phyloP scores from a whole-genome alignment of 2,113 vertebrate genomes.

The Oryzias javanicus region DNA sequence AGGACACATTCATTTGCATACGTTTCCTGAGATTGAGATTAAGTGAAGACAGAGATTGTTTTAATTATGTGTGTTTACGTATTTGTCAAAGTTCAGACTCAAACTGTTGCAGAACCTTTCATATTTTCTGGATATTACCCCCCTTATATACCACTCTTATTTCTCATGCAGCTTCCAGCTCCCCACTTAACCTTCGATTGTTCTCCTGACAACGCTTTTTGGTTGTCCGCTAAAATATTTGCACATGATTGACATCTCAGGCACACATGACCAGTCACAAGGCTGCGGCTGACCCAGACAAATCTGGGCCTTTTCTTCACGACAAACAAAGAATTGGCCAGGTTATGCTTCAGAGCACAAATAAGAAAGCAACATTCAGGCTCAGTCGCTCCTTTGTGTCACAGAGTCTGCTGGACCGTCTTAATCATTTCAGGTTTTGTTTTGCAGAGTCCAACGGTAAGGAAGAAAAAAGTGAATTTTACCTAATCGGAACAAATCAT shows the following conservation, averaged over 20 bases:
- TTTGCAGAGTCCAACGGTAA: neutral
- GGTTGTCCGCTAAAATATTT: conserved; percentile 70
- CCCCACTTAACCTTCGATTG: conserved; percentile 56
- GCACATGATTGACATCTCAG: conserved; percentile 70
- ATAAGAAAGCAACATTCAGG: conserved; percentile 43
- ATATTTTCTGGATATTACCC: neutral
- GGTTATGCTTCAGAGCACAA: conserved; percentile 49
- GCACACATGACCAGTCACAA: conserved; percentile 72
- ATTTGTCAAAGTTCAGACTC: no score
- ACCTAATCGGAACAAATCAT: neutral
- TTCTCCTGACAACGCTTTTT: conserved; percentile 61
- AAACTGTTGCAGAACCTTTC: no score
- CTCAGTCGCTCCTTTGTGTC: conserved; percentile 26
- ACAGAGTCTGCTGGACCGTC: conserved; percentile 6
- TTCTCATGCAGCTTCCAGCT: conserved; percentile 42
- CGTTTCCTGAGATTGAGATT: conserved; percentile 63
- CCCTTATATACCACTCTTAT: conserved; percentile 11
- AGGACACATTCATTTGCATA: conserved; percentile 56
- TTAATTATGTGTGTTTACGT: neutral
- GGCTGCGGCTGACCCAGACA: conserved; percentile 47
- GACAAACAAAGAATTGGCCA: conserved; percentile 34
- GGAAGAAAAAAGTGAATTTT: neutral
- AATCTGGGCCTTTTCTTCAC: conserved; percentile 30
- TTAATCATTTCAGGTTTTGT: conserved; percentile 10
- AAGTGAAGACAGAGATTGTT: conserved; percentile 41